A percentile compares a stretch with the other conserved stretches of the same genome.
phyloP scores from a whole-genome alignment of 2,888 invertebrate species.

The Heliconius ismenius region DNA sequence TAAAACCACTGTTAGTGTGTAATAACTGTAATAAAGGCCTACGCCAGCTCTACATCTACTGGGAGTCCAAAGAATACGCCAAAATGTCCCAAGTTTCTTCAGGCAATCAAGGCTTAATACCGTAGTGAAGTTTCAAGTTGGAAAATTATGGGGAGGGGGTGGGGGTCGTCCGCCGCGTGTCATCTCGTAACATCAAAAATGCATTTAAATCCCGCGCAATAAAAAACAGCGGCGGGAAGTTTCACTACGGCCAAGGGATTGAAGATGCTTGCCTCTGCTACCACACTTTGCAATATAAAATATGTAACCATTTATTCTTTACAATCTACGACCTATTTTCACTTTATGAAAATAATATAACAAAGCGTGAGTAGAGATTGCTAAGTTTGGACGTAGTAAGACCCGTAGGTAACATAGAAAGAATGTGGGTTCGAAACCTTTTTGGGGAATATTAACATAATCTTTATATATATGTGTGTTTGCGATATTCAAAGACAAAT shows the following conservation, averaged over 20 bases:
- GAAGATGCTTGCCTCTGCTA: slow-evolving; percentile 63
- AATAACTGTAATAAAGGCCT: slow-evolving; percentile 79
- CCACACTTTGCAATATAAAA: slow-evolving; percentile 66
- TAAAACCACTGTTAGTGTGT: slow-evolving; percentile 74
- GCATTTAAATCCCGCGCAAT: slow-evolving; percentile 83
- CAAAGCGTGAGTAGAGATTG: background rate
- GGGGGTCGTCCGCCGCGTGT: slow-evolving; percentile 78
- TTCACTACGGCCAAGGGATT: slow-evolving; percentile 75
- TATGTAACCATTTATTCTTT: slow-evolving; percentile 57
- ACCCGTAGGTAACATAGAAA: background rate
- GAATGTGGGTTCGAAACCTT: background rate
- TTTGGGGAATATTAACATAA: background rate
- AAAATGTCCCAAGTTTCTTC: slow-evolving; percentile 82
- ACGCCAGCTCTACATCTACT: slow-evolving; percentile 75
- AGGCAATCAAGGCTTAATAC: slow-evolving; percentile 82
- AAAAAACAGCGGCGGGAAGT: slow-evolving; percentile 80
- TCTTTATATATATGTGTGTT: too few relatives aligned
- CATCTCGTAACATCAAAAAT: slow-evolving; percentile 83
- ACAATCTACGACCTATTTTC: slow-evolving; percentile 36
- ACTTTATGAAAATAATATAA: slow-evolving; percentile 26
- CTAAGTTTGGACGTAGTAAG: background rate
- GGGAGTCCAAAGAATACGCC: slow-evolving; percentile 80
- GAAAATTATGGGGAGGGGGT: slow-evolving; percentile 78
- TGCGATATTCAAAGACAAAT: background rate
- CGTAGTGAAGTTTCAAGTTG: slow-evolving; percentile 81